A percentile compares a stretch with the other conserved stretches of the same genome.
phyloP scores from a whole-genome alignment of 2,113 vertebrate genomes.

The Benthochromis sp. region DNA sequence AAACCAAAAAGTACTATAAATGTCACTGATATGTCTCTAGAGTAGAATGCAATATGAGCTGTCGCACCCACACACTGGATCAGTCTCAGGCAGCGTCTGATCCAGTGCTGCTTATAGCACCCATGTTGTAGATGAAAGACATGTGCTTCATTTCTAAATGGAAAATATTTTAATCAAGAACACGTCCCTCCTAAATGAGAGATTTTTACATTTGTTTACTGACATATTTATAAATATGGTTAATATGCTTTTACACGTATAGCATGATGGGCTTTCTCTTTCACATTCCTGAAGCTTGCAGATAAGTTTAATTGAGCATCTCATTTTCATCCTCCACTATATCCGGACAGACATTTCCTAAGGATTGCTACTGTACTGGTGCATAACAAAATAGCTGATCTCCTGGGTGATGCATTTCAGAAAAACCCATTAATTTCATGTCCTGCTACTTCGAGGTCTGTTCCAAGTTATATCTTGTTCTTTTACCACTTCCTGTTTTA shows the following conservation, averaged over 20 bases:
- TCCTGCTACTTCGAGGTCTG: neutral
- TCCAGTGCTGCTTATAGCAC: neutral
- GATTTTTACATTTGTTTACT: neutral
- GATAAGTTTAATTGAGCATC: neutral
- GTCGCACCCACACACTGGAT: neutral
- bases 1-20: neutral
- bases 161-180: neutral
- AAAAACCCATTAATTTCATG: neutral
- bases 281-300: neutral
- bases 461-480: neutral
- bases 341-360: neutral
- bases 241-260: neutral
- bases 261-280: neutral
- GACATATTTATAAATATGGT: neutral
- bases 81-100: neutral
- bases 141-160: neutral
- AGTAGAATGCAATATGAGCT: neutral
- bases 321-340: neutral
- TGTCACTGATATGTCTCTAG: neutral
- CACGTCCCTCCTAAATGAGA: neutral
- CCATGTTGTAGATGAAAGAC: neutral
- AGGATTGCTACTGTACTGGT: neutral
- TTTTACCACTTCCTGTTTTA: neutral
- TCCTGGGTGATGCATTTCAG: neutral
- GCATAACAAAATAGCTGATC: neutral